Evolutionary conservation across 2,113 vertebrate genomes (phyloP), one percentile per base, ranked within the genome.

Genomic region (Oceanodroma tethys): DNA sequence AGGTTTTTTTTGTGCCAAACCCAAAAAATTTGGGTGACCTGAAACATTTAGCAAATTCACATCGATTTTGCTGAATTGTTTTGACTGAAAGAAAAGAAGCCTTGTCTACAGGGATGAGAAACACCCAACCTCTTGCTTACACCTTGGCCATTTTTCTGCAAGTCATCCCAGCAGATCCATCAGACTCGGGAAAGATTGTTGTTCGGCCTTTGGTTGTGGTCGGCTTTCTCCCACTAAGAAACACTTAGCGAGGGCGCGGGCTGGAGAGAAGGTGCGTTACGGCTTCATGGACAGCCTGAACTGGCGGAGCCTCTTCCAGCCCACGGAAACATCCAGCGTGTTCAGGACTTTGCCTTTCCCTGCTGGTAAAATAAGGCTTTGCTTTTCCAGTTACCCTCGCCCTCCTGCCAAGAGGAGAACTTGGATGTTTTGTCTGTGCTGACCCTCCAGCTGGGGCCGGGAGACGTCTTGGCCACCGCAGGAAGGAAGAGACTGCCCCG

Each of bases 231-330:
- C 74, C 45, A 48, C 73, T 48, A 72, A 67, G 47, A 86, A 80
- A n/a, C 30, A 13, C 17, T 36, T 25, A 22, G 36, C 0, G 0
- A 68, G 27, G 3, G 4, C 4, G 6, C 0, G 0, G 65, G 48
- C 30, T 72, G 40, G 25, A 66, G 5, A 47, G 16, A 81, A 74
- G 13, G 34, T 67, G 34, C 63, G 22, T 89, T 56, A 67, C 34
- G 67, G 71, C 52, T 65, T 75, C 52, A 26, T 6, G 58, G 67
- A 45, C 43, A 60, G 36, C 40, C 42, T 53, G 84, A 82, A 56
- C 58, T 53, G 45, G 13, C 7, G 2, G 58, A 91, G 27, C 29
- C 79, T 58, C 66, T 58, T 94, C 52, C 47, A 93, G 56, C 52
- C 47, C 30, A 4, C 1, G 2, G 56, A 81, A 86, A 65, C 15